Evolutionary conservation across 1,140 invertebrate genomes (phyloP).

Genomic region (Drosophila elegans): DNA sequence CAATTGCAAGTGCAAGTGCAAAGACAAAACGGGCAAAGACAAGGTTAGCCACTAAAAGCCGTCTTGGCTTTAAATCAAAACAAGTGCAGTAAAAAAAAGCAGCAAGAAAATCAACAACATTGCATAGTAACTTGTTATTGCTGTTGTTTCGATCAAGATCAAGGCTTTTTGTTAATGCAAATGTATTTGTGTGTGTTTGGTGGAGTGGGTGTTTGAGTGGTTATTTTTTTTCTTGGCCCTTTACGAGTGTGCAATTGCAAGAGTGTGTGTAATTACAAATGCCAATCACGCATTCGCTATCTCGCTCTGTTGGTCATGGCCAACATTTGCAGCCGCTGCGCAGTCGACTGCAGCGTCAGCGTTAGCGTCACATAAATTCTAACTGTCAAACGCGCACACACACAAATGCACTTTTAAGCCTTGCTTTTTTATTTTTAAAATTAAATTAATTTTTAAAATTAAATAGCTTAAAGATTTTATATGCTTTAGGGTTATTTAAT

Average conservation of each 20-base stretch:
- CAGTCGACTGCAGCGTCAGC: neutral
- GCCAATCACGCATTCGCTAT: constrained; percentile 47
- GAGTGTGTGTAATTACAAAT: constrained; percentile 41
- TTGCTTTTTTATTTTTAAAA: neutral
- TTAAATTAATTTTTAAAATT: neutral
- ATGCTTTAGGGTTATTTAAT: no score
- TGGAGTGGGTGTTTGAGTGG: constrained; percentile 38
- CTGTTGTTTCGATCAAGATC: constrained; percentile 76
- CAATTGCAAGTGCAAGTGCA: constrained; percentile 71
- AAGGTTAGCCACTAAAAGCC: constrained; percentile 59
- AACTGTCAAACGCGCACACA: constrained; percentile 36
- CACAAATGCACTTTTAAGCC: neutral
- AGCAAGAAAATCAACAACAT: constrained; percentile 53
- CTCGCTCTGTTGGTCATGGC: constrained; percentile 54
- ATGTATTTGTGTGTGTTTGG: constrained; percentile 9
- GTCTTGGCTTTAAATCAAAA: constrained; percentile 76
- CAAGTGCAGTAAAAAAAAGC: constrained; percentile 74
- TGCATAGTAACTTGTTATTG: constrained; percentile 22
- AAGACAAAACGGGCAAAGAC: constrained; percentile 77
- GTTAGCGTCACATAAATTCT: constrained; percentile 43
- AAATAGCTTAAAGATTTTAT: neutral
- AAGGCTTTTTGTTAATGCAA: constrained; percentile 64
- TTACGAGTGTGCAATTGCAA: constrained; percentile 23
- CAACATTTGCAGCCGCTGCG: constrained; percentile 25
- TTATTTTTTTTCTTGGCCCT: constrained; percentile 59